Conservation (phyloP, 53 echinoderm and acorn worm genomes). For the Holothuria scabra region DNA sequence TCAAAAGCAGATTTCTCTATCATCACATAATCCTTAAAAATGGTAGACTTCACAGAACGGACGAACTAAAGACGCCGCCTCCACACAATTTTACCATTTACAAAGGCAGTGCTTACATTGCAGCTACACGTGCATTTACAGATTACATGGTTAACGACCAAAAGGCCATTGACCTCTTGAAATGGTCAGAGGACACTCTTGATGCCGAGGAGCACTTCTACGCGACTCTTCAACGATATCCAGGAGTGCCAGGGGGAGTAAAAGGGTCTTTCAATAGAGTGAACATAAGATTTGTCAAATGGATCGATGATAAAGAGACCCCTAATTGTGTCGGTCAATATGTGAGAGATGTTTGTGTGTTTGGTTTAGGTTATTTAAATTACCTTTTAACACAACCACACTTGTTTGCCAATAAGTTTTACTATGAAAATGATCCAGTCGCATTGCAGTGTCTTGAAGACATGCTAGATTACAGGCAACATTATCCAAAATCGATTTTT, state of each 20-base stretch:
- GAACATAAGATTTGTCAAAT: conserved; percentile 43
- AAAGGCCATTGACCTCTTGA: conserved; percentile 55
- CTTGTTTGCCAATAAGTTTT: conserved; percentile 63
- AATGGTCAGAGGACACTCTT: conserved; percentile 62
- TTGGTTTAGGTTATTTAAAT: conserved; percentile 57
- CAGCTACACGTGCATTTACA: conserved; percentile 52
- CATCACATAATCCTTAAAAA: conserved; percentile 33
- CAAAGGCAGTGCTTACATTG: conserved; percentile 59
- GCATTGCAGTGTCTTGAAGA: conserved; percentile 57
- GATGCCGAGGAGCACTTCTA: conserved; percentile 66
- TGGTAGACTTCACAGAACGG: conserved; percentile 52
- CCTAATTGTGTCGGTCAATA: conserved; percentile 54
- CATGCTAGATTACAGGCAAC: conserved; percentile 45
- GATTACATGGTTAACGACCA: conserved; percentile 47
- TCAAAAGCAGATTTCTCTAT: conserved; percentile 51
- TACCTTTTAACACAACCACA: conserved; percentile 40
- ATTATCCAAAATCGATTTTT: conserved; percentile 24
- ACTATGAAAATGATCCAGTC: conserved; percentile 52
- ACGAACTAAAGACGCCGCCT: conserved; percentile 49
- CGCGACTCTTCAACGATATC: conserved; percentile 51
- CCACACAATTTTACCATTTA: conserved; percentile 62
- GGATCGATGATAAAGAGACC: not conserved
- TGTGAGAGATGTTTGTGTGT: conserved; percentile 57
- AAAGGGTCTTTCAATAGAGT: conserved; percentile 24
- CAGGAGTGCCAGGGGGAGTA: conserved; percentile 58